Percentiles rank a stretch among this genome's conserved stretches.
Conservation (phyloP, 2,888 invertebrate genomes). For the Orthosia gothica region DNA sequence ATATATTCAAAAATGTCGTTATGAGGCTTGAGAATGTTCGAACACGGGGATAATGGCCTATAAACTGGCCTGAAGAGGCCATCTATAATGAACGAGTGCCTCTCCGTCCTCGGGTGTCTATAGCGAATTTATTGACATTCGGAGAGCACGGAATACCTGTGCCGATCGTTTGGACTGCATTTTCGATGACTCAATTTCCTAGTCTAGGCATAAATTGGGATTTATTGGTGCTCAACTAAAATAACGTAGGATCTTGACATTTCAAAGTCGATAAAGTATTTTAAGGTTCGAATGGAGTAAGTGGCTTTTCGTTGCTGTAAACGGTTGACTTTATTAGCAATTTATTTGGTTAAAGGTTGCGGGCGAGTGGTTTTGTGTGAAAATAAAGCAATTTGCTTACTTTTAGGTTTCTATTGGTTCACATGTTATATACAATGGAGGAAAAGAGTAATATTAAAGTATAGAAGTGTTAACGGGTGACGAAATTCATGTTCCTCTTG, state of each 20-base stretch:
- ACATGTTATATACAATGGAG: neutral
- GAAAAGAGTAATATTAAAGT: neutral
- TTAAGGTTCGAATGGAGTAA: neutral
- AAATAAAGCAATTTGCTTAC: slow-evolving; percentile 5
- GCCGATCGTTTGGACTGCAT: slow-evolving; percentile 51
- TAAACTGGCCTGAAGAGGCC: slow-evolving; percentile 69
- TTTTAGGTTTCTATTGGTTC: neutral
- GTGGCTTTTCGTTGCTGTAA: slow-evolving; percentile 5
- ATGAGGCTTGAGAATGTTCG: slow-evolving; percentile 60
- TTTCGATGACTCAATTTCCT: slow-evolving; percentile 54
- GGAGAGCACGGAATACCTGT: slow-evolving; percentile 48
- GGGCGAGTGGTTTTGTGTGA: neutral
- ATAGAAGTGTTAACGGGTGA: neutral
- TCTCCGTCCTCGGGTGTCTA: slow-evolving; percentile 55
- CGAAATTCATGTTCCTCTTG: too few relatives aligned
- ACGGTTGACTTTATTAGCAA: neutral
- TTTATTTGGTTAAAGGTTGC: neutral
- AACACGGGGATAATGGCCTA: slow-evolving; percentile 68
- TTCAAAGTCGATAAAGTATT: slow-evolving; percentile 19
- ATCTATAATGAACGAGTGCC: slow-evolving; percentile 69
- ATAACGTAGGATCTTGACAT: slow-evolving; percentile 1
- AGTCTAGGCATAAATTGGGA: slow-evolving; percentile 28
- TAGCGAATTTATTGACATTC: slow-evolving; percentile 65
- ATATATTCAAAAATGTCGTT: slow-evolving; percentile 69
- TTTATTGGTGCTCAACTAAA: slow-evolving; percentile 40